phyloP scores from a whole-genome alignment of 2,113 vertebrate genomes.

The Coptodon bakossiorum region DNA sequence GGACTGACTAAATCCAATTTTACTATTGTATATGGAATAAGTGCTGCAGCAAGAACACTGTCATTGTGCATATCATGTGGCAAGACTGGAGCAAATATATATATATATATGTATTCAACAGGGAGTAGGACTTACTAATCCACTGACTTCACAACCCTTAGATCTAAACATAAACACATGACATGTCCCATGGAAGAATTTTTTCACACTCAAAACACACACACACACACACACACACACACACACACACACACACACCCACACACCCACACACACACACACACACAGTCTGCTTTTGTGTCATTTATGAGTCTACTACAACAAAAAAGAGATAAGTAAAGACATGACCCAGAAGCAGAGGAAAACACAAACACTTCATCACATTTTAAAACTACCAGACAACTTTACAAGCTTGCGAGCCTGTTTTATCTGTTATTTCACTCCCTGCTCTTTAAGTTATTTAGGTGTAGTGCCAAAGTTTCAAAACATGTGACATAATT shows the following conservation, averaged over 20 bases:
- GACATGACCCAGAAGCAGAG: not conserved
- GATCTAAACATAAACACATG: not conserved
- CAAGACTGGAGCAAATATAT: not conserved
- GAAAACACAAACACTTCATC: not conserved
- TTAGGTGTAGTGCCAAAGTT: not conserved
- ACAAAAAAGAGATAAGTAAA: not conserved
- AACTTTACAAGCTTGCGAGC: not conserved
- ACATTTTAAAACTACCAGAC: not conserved
- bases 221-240: too few relatives aligned
- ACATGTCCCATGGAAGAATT: not conserved
- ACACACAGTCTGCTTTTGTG: not conserved
- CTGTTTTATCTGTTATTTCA: not conserved
- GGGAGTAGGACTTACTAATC: not conserved
- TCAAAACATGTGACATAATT: not conserved
- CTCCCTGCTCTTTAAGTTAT: not conserved
- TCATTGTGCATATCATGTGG: not conserved
- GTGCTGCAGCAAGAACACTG: not conserved
- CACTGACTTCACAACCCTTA: not conserved
- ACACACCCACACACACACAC: not conserved
- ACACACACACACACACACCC: too few relatives aligned
- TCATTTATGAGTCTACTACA: not conserved
- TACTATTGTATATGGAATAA: slow-evolving; percentile 1
- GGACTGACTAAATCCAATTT: slow-evolving; percentile 5
- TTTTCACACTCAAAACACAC: not conserved
- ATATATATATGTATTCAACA: not conserved